Conservation (phyloP, 64 coral and sea anemone genomes). For the Montipora capricornis region DNA sequence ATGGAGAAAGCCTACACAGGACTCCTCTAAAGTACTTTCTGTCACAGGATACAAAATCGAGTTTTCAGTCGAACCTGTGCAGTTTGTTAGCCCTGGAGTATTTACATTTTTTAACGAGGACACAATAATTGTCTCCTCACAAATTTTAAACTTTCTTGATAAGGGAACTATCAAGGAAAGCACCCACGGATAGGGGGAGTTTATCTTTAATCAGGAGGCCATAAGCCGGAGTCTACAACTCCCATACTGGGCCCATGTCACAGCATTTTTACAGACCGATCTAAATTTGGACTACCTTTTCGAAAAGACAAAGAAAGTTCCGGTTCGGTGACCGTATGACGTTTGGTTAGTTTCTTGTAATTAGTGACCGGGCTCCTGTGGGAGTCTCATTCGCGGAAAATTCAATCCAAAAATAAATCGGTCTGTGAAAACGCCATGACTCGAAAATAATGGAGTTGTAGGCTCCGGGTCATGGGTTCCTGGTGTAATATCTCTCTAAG, state of each 20-base stretch:
- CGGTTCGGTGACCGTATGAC: too few species aligned
- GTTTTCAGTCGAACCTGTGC: conserved; percentile 36
- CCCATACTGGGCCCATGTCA: too few species aligned
- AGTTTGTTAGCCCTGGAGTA: neutral
- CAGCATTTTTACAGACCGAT: neutral
- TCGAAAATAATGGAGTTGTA: too few species aligned
- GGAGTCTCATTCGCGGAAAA: too few species aligned
- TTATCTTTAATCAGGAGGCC: neutral
- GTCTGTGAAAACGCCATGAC: too few species aligned
- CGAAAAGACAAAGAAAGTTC: too few species aligned
- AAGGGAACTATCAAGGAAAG: neutral
- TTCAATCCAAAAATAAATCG: too few species aligned
- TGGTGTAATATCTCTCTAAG: too few species aligned
- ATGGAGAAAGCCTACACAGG: conserved; percentile 37
- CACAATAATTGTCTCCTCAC: neutral
- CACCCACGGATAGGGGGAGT: neutral
- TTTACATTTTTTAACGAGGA: neutral
- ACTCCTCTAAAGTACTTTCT: conserved; percentile 31
- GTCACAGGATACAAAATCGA: conserved; percentile 51
- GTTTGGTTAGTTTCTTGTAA: too few species aligned
- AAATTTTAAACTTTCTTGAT: neutral
- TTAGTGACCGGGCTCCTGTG: too few species aligned
- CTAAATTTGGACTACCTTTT: neutral
- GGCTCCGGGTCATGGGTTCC: too few species aligned
- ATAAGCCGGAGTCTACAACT: too few species aligned